A percentile compares a stretch with the other conserved stretches of the same genome.
Evolutionary conservation across 2,113 vertebrate species (phyloP).

Genomic region (Ifrita kowaldi): DNA sequence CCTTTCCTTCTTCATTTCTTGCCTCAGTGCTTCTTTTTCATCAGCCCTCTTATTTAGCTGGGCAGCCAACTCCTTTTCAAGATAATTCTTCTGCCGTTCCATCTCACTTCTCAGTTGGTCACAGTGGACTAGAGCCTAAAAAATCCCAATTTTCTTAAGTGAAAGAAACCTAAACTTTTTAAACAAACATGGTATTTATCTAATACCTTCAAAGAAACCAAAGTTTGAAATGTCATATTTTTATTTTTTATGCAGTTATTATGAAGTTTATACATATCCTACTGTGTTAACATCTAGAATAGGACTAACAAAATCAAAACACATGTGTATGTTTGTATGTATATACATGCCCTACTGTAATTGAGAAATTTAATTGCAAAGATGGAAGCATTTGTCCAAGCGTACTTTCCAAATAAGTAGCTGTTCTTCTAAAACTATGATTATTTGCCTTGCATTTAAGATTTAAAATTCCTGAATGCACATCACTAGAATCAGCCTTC

Average conservation of each 20-base stretch:
- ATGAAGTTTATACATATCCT: not conserved
- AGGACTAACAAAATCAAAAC: not conserved
- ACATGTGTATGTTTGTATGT: not conserved
- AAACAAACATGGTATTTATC: not conserved
- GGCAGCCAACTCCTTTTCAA: constrained; percentile 76
- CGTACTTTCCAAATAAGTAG: not conserved
- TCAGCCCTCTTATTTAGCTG: constrained; percentile 75
- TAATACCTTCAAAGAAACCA: not conserved
- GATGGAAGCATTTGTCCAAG: not conserved
- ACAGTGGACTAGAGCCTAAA: constrained; percentile 83
- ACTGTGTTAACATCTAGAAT: not conserved
- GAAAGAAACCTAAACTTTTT: not conserved
- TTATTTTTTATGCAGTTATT: not conserved
- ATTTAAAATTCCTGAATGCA: not conserved
- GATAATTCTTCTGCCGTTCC: constrained; percentile 74
- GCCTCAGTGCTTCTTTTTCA: constrained; percentile 76
- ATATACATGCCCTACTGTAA: not conserved
- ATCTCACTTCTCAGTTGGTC: constrained; percentile 86
- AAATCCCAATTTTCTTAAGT: not conserved
- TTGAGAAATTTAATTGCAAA: not conserved
- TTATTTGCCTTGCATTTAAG: not conserved
- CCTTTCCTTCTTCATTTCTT: constrained; percentile 79
- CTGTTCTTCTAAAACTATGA: not conserved
- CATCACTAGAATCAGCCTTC: not conserved
- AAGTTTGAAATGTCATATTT: not conserved